These are phyloP conservation scores for Triplophysa dalaica DNA, from an alignment of 2,113 vertebrate genomes.

Conservation along the genomic window DNA sequence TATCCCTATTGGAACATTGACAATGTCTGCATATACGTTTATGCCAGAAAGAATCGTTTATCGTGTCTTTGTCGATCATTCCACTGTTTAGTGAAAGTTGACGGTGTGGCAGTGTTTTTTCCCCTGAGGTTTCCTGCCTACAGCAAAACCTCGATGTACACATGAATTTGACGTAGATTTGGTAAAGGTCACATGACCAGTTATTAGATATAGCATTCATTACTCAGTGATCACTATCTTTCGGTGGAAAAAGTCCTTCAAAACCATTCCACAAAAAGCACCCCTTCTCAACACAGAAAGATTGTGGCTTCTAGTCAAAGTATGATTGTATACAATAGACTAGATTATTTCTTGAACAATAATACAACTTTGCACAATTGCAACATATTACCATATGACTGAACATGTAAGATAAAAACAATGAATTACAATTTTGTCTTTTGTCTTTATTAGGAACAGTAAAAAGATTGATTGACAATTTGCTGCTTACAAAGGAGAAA, in stretches of 20 bases:
- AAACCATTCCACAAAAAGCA: background rate
- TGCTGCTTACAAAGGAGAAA: too few relatives aligned
- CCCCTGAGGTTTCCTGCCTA: conserved; percentile 11
- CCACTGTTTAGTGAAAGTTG: background rate
- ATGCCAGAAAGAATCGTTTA: too few relatives aligned
- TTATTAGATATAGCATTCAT: background rate
- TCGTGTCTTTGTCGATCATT: background rate
- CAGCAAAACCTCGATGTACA: background rate
- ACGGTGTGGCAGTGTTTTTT: background rate
- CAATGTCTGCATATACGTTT: background rate
- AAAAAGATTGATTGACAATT: too few relatives aligned
- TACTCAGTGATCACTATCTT: conserved; percentile 7
- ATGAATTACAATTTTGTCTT: too few relatives aligned
- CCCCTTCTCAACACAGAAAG: background rate
- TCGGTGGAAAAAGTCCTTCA: conserved; percentile 1
- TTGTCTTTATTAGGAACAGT: too few relatives aligned
- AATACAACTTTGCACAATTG: too few relatives aligned
- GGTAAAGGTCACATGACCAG: background rate
- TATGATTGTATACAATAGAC: too few relatives aligned
- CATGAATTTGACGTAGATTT: conserved; percentile 8
- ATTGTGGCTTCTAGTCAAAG: too few relatives aligned
- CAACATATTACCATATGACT: too few relatives aligned
- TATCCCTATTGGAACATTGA: background rate
- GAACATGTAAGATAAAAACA: too few relatives aligned
- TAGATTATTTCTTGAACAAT: too few relatives aligned